A percentile compares a stretch with the other conserved stretches of the same genome.
These are phyloP conservation scores for Gracilinanus agilis DNA, from an alignment of 2,113 vertebrate species.

Conservation along the genomic window DNA sequence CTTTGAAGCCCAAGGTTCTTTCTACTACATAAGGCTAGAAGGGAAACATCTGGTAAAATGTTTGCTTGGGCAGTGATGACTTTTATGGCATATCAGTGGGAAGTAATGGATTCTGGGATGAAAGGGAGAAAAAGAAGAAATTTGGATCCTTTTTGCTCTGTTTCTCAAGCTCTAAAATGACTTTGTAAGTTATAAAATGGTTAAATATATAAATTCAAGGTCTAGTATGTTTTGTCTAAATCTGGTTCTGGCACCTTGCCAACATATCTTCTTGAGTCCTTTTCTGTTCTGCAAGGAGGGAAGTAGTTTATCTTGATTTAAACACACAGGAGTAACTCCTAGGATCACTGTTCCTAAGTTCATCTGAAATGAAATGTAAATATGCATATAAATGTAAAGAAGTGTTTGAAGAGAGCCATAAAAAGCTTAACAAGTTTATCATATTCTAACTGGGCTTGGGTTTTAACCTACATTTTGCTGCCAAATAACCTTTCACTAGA, in stretches of 20 bases:
- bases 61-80: background rate
- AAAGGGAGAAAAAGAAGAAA: slow-evolving; percentile 53
- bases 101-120: slow-evolving; percentile 56
- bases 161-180: slow-evolving; percentile 66
- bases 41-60: background rate
- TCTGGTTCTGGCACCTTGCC: slow-evolving; percentile 50
- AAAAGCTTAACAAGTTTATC: slow-evolving; percentile 50
- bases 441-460: slow-evolving; percentile 36
- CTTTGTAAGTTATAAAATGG: slow-evolving; percentile 67
- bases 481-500: slow-evolving; percentile 54
- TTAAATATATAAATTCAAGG: slow-evolving; percentile 72
- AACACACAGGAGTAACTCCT: slow-evolving; percentile 27
- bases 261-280: slow-evolving; percentile 55
- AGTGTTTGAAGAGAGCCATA: slow-evolving; percentile 41
- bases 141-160: slow-evolving; percentile 69
- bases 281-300: slow-evolving; percentile 58
- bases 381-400: slow-evolving; percentile 31
- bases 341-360: slow-evolving; percentile 60
- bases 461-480: background rate
- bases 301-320: slow-evolving; percentile 69
- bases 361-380: slow-evolving; percentile 59
- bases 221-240: slow-evolving; percentile 71
- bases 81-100: slow-evolving; percentile 45
- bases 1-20: background rate
- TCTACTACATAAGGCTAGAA: background rate